Conservation (phyloP, 2,113 vertebrate species). For the Coturnix japonica region DNA sequence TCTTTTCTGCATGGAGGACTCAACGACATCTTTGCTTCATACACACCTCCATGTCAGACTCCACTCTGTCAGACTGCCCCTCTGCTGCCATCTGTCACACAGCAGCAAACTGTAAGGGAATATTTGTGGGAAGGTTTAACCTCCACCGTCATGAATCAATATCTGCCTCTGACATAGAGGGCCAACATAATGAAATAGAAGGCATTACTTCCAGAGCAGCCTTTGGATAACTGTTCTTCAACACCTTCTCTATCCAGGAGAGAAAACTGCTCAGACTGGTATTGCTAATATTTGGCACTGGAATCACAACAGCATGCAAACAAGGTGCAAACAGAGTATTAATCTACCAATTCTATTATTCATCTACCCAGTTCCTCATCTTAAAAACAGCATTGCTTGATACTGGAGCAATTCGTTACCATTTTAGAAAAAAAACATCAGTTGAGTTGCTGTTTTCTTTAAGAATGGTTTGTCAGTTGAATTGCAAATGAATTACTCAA, state of each 20-base stretch:
- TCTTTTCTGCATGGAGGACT: too few relatives aligned
- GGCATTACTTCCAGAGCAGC: too few relatives aligned
- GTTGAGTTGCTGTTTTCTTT: background rate
- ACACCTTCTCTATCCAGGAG: background rate
- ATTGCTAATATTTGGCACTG: background rate
- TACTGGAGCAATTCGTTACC: background rate
- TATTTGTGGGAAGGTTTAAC: too few relatives aligned
- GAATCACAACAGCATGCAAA: background rate
- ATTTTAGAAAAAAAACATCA: background rate
- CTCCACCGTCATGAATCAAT: too few relatives aligned
- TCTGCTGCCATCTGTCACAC: too few relatives aligned
- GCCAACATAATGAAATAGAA: too few relatives aligned
- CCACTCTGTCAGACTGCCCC: too few relatives aligned
- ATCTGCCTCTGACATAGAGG: too few relatives aligned
- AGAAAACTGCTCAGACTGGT: background rate
- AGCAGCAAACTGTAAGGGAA: too few relatives aligned
- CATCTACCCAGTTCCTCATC: background rate
- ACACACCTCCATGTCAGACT: too few relatives aligned
- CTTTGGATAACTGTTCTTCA: background rate
- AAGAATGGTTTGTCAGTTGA: background rate
- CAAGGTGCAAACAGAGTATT: background rate
- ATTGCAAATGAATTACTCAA: background rate
- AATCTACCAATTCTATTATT: background rate
- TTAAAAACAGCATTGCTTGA: background rate
- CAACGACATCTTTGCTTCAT: too few relatives aligned